Base-by-base conservation (phyloP, 1,140 invertebrate genomes). In the Druon quercuslanigerum region DNA sequence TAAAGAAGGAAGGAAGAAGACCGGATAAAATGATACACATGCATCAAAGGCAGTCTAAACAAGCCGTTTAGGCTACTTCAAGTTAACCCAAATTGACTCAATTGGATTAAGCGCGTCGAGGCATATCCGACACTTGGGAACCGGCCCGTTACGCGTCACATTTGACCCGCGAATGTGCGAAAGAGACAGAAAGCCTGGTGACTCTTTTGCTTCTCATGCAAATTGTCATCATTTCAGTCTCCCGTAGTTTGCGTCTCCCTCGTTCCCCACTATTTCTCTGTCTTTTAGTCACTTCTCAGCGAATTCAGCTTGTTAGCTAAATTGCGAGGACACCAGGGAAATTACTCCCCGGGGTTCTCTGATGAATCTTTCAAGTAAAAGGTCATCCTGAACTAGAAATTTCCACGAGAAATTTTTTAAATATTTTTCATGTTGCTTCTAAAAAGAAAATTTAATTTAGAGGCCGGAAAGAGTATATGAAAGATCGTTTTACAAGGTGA, bases 61-160 rank as follows among this genome's bases (percentile, higher is more conserved):
- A 87, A 90, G 87, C 87, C 90, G 91, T 91, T 92, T 92, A 90
- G 90, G 89, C 87, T 89, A 92, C 91, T 92, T 90, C 84, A 91
- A 92, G 91, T 90, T 91, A 91, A 91, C 90, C 89, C 81, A 86
- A 92, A 92, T 92, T 91, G 88, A 88, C 87, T 87, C 88, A 91
- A 92, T 91, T 92, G 86, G 86, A 92, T 92, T 91, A 91, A 91
- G 87, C 86, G 85, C 87, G 87, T 82, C 84, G 86, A 85, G 84
- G 87, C 85, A 87, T 85, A 86, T 85, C 86, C 89, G 87, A 91
- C 87, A 91, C 90, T 91, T 91, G 90, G 90, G 90, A 91, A 91
- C 90, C 82, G 84, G 82, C 86, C 83, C 84, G 83, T 84, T 83
- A 83, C 78, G 70, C 50, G 75, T 82, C 60, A 71, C 25, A 79